These are phyloP conservation scores for Heterotilapia buettikoferi DNA, from an alignment of 2,113 vertebrate genomes.

Conservation along the genomic window DNA sequence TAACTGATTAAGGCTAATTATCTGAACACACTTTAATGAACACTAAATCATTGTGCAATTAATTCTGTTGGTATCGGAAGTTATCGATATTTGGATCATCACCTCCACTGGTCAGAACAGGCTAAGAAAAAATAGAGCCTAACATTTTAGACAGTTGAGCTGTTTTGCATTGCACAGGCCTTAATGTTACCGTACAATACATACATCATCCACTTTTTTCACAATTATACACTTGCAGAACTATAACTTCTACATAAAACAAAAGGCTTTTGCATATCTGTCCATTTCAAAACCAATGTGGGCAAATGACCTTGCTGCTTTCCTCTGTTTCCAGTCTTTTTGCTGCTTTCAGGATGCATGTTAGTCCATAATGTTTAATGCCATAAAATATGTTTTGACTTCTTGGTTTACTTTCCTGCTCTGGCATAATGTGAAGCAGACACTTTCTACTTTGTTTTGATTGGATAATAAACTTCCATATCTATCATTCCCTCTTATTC, in stretches of 20 bases:
- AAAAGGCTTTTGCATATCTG: background rate
- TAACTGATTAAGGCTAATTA: accelerated
- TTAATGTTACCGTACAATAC: background rate
- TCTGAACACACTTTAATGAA: accelerated
- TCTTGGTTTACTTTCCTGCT: background rate
- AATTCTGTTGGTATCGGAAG: accelerated
- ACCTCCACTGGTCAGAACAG: background rate
- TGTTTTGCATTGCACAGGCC: background rate
- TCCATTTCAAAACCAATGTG: accelerated
- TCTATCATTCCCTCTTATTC: background rate
- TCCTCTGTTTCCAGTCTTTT: background rate
- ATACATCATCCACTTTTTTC: background rate
- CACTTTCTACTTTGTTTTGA: background rate
- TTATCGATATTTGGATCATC: background rate
- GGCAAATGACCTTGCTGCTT: background rate
- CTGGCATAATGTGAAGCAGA: slow-evolving; percentile 2
- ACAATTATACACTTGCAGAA: background rate
- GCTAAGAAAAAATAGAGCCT: background rate
- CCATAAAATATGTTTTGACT: background rate
- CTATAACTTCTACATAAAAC: background rate
- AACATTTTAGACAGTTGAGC: background rate
- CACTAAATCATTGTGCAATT: background rate
- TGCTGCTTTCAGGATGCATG: background rate
- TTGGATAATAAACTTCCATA: background rate
- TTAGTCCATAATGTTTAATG: background rate